Base-by-base conservation (phyloP, 2,888 invertebrate species). In the Blera fallax region DNA sequence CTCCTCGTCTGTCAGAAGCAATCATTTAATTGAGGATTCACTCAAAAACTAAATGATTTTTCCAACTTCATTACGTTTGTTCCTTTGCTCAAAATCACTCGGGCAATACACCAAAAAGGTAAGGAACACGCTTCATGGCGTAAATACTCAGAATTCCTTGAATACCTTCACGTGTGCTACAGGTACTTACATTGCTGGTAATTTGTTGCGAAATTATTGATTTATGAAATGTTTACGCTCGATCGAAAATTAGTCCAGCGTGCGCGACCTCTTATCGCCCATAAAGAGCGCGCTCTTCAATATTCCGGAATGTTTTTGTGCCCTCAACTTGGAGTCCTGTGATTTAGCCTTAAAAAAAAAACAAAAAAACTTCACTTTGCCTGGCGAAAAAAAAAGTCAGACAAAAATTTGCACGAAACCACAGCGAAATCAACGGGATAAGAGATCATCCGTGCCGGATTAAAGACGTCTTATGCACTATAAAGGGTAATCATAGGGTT, bases 191-290 rank as follows among this genome's bases (percentile, higher is more conserved):
- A 77, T 65, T 77, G 81, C 27, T 72, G 65, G 85, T 85, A 85
- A 81, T 77, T 81, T 85, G 85, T 81, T 76, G 74, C 70, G 45
- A 85, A 85, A 85, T 72, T 85, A 85, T 85, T 85, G 85, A 85
- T 85, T 85, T 85, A 85, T 85, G 85, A 85, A 85, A 81, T 85
- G 85, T 85, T 85, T 85, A 85, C 85, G 85, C 81, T 81, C 85
- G 85, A 81, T 81, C 81, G 60, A 40, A 77, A 85, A 85, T 85
- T 85, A 77, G 80, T 85, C 65, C 81, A 81, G 85, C 85, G 85
- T 85, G 85, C 85, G 85, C 85, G 85, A 85, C 76, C 85, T 81
- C 76, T 85, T 85, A 85, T 85, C 85, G 84, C 64, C 48, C 79
- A 54, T 70, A 84, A 83, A 80, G 56, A 72, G 69, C 60, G 67